Evolutionary conservation across 2,888 invertebrate species (phyloP).

Genomic region (Tetranychus truncatus): DNA sequence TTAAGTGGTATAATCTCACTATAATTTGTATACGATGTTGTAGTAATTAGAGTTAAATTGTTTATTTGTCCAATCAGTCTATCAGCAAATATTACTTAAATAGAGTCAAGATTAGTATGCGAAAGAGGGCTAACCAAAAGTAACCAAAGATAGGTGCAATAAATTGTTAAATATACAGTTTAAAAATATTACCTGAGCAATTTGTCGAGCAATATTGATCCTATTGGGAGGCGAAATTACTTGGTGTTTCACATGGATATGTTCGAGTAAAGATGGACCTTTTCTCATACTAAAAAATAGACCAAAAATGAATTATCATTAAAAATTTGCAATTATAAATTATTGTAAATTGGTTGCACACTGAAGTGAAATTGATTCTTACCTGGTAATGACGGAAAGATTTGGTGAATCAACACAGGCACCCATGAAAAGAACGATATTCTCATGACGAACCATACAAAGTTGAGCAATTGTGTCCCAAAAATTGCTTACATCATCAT

Average conservation of each 20-base stretch:
- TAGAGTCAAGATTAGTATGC: too few species aligned
- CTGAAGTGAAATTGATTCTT: neutral
- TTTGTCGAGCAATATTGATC: constrained; percentile 32
- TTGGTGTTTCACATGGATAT: constrained; percentile 31
- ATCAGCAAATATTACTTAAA: too few species aligned
- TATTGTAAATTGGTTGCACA: neutral
- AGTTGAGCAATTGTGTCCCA: constrained; percentile 31
- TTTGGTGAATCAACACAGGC: constrained; percentile 32
- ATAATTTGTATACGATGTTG: too few species aligned
- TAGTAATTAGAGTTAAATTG: too few species aligned
- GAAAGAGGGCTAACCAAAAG: too few species aligned
- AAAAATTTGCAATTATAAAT: neutral
- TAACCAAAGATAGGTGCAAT: too few species aligned
- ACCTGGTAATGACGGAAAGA: constrained; percentile 35
- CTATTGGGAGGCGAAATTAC: constrained; percentile 30
- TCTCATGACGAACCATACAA: constrained; percentile 35
- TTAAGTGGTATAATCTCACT: too few species aligned
- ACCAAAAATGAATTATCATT: neutral
- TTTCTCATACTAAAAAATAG: constrained; percentile 30
- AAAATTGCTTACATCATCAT: constrained; percentile 26
- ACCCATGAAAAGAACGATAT: constrained; percentile 37
- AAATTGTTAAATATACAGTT: neutral
- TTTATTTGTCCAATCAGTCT: too few species aligned
- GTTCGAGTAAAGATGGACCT: constrained; percentile 33
- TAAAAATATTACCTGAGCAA: constrained; percentile 30